phyloP scores from a whole-genome alignment of 1,140 invertebrate species.

The Andrena cerasifolii region DNA sequence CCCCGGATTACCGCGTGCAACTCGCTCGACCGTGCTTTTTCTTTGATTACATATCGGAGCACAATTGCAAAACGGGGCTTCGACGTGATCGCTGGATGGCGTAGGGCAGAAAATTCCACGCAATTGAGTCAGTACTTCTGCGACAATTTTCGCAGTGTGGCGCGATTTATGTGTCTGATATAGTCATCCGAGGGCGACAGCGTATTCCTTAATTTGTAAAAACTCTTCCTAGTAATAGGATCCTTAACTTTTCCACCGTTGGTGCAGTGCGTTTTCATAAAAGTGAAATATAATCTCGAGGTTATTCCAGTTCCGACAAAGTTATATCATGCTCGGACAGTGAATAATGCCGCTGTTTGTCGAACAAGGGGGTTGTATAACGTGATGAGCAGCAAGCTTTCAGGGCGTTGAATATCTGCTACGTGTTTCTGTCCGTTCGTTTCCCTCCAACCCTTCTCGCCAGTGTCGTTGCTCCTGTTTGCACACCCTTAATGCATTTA shows the following conservation, averaged over 20 bases:
- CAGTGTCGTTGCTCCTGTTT: constrained; percentile 52
- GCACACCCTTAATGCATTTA: constrained; percentile 55
- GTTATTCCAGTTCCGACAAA: constrained; percentile 7
- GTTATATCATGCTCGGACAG: constrained; percentile 29
- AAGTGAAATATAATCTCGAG: too few relatives aligned
- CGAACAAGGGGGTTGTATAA: constrained; percentile 46
- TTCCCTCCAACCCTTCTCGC: background rate
- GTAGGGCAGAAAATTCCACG: too few relatives aligned
- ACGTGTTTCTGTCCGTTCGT: constrained; percentile 18
- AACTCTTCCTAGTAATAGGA: too few relatives aligned
- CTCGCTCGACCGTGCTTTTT: background rate
- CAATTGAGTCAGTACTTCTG: background rate
- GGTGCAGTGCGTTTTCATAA: too few relatives aligned
- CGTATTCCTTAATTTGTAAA: too few relatives aligned
- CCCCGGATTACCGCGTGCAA: constrained; percentile 14
- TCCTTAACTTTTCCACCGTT: too few relatives aligned
- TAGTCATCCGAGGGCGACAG: too few relatives aligned
- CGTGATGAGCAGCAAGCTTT: constrained; percentile 33
- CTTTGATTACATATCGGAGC: constrained; percentile 6
- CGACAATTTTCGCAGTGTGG: background rate
- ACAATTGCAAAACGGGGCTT: background rate
- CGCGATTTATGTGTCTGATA: background rate
- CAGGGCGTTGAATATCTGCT: constrained; percentile 26
- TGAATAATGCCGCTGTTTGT: constrained; percentile 37
- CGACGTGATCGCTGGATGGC: too few relatives aligned